Base-by-base conservation (phyloP, 2,888 invertebrate species). In the Megastigmus dorsalis region DNA sequence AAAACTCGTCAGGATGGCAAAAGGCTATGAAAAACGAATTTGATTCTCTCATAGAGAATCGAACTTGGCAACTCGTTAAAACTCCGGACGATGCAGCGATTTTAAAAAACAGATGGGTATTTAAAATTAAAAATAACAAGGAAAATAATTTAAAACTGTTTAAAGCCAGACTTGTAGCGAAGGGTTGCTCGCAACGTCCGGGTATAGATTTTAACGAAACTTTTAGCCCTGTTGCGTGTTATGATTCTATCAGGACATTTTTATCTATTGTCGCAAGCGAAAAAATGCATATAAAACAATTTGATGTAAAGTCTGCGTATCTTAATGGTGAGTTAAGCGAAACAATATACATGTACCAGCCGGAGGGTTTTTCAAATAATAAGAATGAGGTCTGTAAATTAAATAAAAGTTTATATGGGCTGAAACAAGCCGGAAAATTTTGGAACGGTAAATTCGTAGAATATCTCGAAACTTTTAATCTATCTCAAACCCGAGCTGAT, bases 101-200 rank as follows among this genome's bases (percentile, higher is more conserved):
- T 48, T 38, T 76, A 41, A 15, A 59, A 50, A 69, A 48, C 23
- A 69, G 50, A 59, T 59, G 69, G 60, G 50, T 69, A 23, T 70
- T 33, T 15, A 60, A 70, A 70, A 50, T 82, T 5, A 85, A 85
- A 74, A 77, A 54, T 7, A 79, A 81, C 69, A 75, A 81, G 45
- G 80, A 84, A 76, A 83, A 82, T 23, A 77, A 68, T 54, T 73
- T 80, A 5, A 78, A 82, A 20, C 79, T 77, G 50, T 83, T 79
- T 57, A 84, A 84, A 59, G 82, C 81, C 5, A 74, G 84, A 67
- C 59, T 84, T 2, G 82, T 85, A 23, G 75, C 77, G 2, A 83
- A 83, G 73, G 83, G 83, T 0, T 85, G 79, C 69, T 70, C n/a
- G 57, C 80, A 82, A 70, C 68, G 78, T 28, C 41, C 78, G 7